Evolutionary conservation across 2,888 invertebrate genomes (phyloP), one percentile per base, ranked within the genome.

Genomic region (Antheraea assamensis): DNA sequence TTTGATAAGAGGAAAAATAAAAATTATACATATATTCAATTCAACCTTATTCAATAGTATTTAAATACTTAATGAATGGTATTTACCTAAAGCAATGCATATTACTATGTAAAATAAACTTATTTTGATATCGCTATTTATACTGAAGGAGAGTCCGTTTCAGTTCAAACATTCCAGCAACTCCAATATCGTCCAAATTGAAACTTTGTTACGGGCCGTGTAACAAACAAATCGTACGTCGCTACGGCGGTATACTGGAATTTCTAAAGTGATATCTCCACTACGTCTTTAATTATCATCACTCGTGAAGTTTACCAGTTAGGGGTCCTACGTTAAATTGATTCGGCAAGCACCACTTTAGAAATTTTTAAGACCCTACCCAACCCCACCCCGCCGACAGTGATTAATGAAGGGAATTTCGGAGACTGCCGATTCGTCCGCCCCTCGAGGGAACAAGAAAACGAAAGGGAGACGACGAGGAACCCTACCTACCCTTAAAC

Each of bases 401-500:
- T 92, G 94, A 94, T 94, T 93, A 94, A 94, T 93, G 92, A 88
- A 89, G 85, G 90, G 90, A 90, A 92, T 92, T 92, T 91, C 78
- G 87, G 85, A 90, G 89, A 86, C 87, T 85, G 86, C 81, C 79
- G 87, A 88, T 86, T 87, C 85, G 85, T 82, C 83, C 84, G 78
- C 83, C 82, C 83, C 83, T 82, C 81, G 75, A 75, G 82, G 83
- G 85, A 87, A 84, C 84, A 87, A 90, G 88, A 86, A 87, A 90
- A 87, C 85, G 85, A 83, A 87, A 88, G 90, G 91, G 88, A 82
- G 84, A 86, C 82, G 79, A n/a, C n/a, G n/a, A n/a, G n/a, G n/a
- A 58, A 80, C 84, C 82, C 87, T 85, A 84, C 82, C 87, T 85
- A 84, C 82, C 78, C 81, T 82, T 77, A 81, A 81, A 83, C 81